A percentile compares a stretch with the other conserved stretches of the same genome.
Conservation (phyloP, 2,888 invertebrate species). For the Miltochrista miniata region DNA sequence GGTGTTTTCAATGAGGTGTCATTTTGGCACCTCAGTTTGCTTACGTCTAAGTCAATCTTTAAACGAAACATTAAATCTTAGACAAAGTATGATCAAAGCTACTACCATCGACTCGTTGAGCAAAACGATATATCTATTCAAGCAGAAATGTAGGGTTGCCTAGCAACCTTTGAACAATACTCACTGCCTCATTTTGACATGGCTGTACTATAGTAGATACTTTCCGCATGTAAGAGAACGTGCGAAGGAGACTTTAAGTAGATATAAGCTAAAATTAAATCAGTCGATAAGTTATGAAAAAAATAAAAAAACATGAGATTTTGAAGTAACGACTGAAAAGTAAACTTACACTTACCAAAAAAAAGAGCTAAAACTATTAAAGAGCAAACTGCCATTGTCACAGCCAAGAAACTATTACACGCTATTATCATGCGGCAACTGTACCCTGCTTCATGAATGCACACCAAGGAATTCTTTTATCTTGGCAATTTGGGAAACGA, state of each 20-base stretch:
- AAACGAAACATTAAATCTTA: background rate
- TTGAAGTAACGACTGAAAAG: too few relatives aligned
- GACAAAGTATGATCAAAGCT: conserved; percentile 14
- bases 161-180: conserved; percentile 23
- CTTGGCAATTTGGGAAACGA: conserved; percentile 49
- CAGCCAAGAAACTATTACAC: conserved; percentile 35
- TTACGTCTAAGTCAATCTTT: background rate
- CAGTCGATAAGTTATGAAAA: too few relatives aligned
- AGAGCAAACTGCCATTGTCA: conserved; percentile 27
- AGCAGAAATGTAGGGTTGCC: conserved; percentile 17
- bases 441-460: conserved; percentile 44
- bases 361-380: conserved; percentile 8
- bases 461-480: conserved; percentile 49
- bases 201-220: background rate
- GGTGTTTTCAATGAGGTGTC: too few relatives aligned
- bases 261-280: too few relatives aligned
- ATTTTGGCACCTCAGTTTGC: background rate
- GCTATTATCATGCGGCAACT: conserved; percentile 40
- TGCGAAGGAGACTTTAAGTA: background rate
- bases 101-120: conserved; percentile 5
- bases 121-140: conserved; percentile 7
- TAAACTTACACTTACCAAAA: background rate
- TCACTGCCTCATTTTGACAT: background rate
- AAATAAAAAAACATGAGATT: too few relatives aligned
- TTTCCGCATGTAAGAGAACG: background rate